These are phyloP conservation scores for Heliconius himera DNA, from an alignment of 1,140 invertebrate species.

Conservation along the genomic window DNA sequence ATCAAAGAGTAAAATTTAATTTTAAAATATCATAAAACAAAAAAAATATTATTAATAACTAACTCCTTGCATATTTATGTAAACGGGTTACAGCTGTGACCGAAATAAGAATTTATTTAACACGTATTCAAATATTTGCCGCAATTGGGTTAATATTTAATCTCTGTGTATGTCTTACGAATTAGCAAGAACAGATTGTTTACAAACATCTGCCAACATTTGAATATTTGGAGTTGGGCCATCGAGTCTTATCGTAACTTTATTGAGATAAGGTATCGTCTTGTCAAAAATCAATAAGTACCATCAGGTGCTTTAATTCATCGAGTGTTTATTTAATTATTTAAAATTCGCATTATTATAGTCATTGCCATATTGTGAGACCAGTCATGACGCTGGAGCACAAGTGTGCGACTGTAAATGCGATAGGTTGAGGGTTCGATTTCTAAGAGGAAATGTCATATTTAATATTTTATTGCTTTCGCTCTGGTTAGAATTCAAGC, in stretches of 20 bases:
- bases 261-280: background rate
- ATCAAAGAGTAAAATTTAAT: too few relatives aligned
- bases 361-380: too few relatives aligned
- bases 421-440: too few relatives aligned
- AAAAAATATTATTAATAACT: background rate
- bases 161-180: slow-evolving; percentile 17
- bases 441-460: too few relatives aligned
- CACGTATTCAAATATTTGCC: slow-evolving; percentile 21
- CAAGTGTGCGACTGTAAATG: too few relatives aligned
- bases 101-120: slow-evolving; percentile 10
- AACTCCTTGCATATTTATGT: background rate
- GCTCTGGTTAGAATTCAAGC: too few relatives aligned
- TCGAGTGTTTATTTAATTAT: too few relatives aligned
- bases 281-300: background rate
- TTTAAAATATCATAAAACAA: too few relatives aligned
- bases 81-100: background rate
- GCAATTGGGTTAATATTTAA: slow-evolving; percentile 27
- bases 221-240: slow-evolving; percentile 13
- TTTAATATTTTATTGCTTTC: too few relatives aligned
- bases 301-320: background rate
- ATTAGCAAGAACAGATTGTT: slow-evolving; percentile 13
- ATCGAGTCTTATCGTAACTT: background rate
- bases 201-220: slow-evolving; percentile 21
- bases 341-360: too few relatives aligned
- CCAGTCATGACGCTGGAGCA: too few relatives aligned